These are phyloP conservation scores for Drosophila nannoptera DNA, from an alignment of 1,140 invertebrate genomes.

Conservation along the genomic window DNA sequence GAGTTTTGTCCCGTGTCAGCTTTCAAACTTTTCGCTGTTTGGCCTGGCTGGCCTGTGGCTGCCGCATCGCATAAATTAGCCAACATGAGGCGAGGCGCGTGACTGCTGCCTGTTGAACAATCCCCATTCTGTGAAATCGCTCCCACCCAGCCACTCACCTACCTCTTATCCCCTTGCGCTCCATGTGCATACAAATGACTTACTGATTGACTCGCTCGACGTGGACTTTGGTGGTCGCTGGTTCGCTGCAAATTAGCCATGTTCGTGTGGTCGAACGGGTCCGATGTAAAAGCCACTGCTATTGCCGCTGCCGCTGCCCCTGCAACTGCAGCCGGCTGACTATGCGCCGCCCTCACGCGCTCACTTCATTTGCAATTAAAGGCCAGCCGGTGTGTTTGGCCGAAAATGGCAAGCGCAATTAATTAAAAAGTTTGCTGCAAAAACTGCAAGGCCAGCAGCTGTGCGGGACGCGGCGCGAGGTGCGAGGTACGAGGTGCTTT, in stretches of 20 bases:
- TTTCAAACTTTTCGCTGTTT: conserved; percentile 56
- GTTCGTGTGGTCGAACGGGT: conserved; percentile 43
- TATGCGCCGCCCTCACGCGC: background rate
- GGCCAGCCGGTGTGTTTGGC: conserved; percentile 19
- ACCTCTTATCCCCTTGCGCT: background rate
- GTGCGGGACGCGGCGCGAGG: background rate
- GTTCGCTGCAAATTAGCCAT: conserved; percentile 60
- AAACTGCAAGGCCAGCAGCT: conserved; percentile 26
- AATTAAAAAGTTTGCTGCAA: conserved; percentile 68
- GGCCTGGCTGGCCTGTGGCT: conserved; percentile 48
- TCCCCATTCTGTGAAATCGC: background rate
- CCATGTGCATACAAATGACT: conserved; percentile 48
- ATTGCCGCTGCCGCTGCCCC: background rate
- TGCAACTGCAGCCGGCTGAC: no score
- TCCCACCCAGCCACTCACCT: background rate
- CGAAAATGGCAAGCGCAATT: conserved; percentile 64
- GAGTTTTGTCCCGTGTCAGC: conserved; percentile 30
- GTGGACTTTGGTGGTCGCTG: conserved; percentile 5
- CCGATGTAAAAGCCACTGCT: conserved; percentile 19
- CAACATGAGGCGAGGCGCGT: conserved; percentile 61
- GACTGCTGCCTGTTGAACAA: conserved; percentile 48
- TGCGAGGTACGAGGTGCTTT: background rate
- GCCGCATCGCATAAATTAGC: conserved; percentile 72
- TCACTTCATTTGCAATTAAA: conserved; percentile 53
- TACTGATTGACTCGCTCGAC: conserved; percentile 62